Evolutionary conservation across 2,797 vertebrate species (phyloP).

Genomic region (Enteromius argenteus): DNA sequence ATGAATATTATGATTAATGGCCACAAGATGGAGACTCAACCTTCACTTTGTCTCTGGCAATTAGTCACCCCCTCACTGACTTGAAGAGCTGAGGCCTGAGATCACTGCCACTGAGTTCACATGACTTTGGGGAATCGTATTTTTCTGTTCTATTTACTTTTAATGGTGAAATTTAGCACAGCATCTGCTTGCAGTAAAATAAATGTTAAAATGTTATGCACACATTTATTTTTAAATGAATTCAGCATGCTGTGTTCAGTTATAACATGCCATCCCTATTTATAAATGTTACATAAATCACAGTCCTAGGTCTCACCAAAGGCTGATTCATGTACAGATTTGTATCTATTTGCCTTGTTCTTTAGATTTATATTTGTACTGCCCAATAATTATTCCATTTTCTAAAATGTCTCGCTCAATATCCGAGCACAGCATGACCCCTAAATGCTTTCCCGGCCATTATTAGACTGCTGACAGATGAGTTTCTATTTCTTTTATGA

Average conservation of each 20-base stretch:
- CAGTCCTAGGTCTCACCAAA: not conserved
- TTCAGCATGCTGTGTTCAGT: not conserved
- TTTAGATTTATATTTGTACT: constrained; percentile 33
- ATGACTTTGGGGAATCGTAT: constrained; percentile 6
- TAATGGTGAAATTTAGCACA: not conserved
- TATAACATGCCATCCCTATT: not conserved
- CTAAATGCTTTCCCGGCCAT: constrained; percentile 28
- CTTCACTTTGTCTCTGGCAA: constrained; percentile 49
- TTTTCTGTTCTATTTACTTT: not conserved
- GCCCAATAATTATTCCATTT: constrained; percentile 40
- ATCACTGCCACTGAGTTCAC: constrained; percentile 27
- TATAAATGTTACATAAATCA: constrained; percentile 12
- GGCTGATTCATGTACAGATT: constrained; percentile 9
- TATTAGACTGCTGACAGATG: constrained; percentile 37
- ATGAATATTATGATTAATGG: constrained; percentile 34
- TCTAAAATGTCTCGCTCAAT: constrained; percentile 15
- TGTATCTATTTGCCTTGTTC: constrained; percentile 31
- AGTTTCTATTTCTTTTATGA: constrained; percentile 42
- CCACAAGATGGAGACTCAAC: constrained; percentile 62
- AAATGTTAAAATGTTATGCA: not conserved
- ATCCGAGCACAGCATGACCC: constrained; percentile 27
- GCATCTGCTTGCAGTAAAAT: not conserved
- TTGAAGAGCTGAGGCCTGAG: constrained; percentile 17
- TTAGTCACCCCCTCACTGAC: constrained; percentile 38
- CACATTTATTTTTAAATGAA: not conserved